Percentiles rank a stretch among this genome's conserved stretches.
Conservation (phyloP, 2,888 invertebrate species). For the Lasioglossum leucozonium region DNA sequence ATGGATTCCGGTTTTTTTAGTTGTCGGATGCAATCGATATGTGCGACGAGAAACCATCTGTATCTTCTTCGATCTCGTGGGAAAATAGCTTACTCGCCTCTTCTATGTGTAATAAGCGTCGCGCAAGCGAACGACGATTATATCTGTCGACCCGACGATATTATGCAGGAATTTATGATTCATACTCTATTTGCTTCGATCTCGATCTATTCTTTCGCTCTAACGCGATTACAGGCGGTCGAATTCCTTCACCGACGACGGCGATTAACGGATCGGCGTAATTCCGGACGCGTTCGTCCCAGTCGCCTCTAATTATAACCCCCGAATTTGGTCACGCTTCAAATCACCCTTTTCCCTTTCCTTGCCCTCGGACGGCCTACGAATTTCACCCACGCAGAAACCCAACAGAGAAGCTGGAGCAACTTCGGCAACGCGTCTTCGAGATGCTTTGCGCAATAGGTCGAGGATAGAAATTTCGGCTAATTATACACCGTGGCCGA, state of each 20-base stretch:
- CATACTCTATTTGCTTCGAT: constrained; percentile 28
- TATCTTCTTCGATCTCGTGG: constrained; percentile 20
- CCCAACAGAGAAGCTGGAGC: constrained; percentile 15
- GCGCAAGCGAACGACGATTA: neutral
- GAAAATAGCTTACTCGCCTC: constrained; percentile 37
- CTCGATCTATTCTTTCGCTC: constrained; percentile 12
- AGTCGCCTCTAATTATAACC: constrained; percentile 42
- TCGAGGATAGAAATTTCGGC: constrained; percentile 44
- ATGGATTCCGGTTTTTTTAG: neutral
- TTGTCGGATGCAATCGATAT: neutral
- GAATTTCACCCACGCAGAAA: constrained; percentile 27
- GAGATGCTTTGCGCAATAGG: constrained; percentile 39
- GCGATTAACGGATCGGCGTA: constrained; percentile 12
- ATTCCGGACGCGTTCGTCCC: constrained; percentile 21
- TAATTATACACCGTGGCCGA: constrained; percentile 55
- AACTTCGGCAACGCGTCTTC: neutral
- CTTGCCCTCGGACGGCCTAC: neutral
- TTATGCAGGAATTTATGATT: constrained; percentile 34
- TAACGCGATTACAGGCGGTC: neutral
- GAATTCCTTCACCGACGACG: neutral
- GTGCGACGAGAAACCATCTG: neutral
- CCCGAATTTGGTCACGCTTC: constrained; percentile 35
- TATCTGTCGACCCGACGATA: neutral
- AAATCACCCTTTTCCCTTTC: constrained; percentile 17
- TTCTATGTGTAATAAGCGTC: neutral